A percentile compares a stretch with the other conserved stretches of the same genome.
These are phyloP conservation scores for Andrena marginata DNA, from an alignment of 2,888 invertebrate species.

Conservation along the genomic window DNA sequence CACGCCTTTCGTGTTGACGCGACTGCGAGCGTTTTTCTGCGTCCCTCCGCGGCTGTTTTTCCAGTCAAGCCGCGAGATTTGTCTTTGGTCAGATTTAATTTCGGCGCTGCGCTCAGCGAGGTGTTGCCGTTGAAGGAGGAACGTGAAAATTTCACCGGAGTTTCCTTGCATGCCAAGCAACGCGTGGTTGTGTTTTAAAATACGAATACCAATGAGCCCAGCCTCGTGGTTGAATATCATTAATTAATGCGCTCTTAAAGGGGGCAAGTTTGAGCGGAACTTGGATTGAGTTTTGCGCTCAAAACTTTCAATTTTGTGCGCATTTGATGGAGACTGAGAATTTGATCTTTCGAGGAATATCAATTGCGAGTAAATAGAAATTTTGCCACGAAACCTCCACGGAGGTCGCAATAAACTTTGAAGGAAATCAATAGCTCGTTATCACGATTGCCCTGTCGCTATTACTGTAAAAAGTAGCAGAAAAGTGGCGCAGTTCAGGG, in stretches of 20 bases:
- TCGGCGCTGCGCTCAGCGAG: neutral
- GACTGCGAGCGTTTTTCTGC: neutral
- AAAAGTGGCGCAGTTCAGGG: slow-evolving; percentile 15
- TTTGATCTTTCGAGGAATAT: too few species aligned
- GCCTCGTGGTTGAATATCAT: neutral
- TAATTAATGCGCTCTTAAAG: slow-evolving; percentile 7
- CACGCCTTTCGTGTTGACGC: neutral
- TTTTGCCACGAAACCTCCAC: neutral
- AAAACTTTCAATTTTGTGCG: neutral
- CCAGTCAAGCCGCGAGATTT: neutral
- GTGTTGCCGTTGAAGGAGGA: neutral
- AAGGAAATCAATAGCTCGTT: slow-evolving; percentile 9
- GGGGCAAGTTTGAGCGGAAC: neutral
- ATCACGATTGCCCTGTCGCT: slow-evolving; percentile 1
- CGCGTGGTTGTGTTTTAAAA: neutral
- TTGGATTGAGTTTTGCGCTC: neutral
- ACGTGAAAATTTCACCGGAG: neutral
- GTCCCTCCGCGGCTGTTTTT: neutral
- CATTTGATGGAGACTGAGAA: too few species aligned
- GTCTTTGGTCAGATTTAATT: slow-evolving; percentile 24
- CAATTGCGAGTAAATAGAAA: neutral
- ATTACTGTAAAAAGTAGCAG: slow-evolving; percentile 1
- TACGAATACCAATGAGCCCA: neutral
- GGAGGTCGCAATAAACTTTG: neutral
- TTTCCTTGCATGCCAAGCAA: neutral